phyloP scores from a whole-genome alignment of 2,888 invertebrate species.

The Agriopis marginaria region DNA sequence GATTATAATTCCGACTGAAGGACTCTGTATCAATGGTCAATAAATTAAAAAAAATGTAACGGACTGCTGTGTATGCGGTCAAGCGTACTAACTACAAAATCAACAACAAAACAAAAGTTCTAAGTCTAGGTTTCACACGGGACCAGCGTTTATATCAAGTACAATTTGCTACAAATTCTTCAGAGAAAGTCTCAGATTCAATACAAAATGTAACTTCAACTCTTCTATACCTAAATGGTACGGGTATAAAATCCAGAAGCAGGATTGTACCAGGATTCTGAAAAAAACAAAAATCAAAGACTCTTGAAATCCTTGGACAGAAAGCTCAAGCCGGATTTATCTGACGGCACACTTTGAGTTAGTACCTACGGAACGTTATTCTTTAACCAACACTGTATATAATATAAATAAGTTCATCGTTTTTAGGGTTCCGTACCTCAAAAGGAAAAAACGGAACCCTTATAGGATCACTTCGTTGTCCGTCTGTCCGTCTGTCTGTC shows the following conservation, averaged over 20 bases:
- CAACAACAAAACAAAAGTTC: too few relatives aligned
- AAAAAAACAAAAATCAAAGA: slow-evolving; percentile 31
- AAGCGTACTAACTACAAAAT: too few relatives aligned
- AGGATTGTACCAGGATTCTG: slow-evolving; percentile 11
- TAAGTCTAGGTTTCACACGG: too few relatives aligned
- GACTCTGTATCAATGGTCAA: too few relatives aligned
- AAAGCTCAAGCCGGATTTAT: slow-evolving; percentile 26
- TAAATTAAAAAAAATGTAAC: too few relatives aligned
- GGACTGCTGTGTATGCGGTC: not conserved
- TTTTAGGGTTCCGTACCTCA: too few relatives aligned
- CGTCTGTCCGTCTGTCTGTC: too few relatives aligned
- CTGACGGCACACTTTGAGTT: slow-evolving; percentile 9
- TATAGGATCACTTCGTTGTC: too few relatives aligned
- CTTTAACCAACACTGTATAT: not conserved
- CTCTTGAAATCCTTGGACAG: slow-evolving; percentile 27
- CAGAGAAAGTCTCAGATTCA: not conserved
- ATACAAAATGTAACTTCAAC: slow-evolving; percentile 11
- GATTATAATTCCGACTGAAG: too few relatives aligned
- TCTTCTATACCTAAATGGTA: not conserved
- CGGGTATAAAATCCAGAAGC: slow-evolving; percentile 22
- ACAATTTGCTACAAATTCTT: not conserved
- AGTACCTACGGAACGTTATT: not conserved
- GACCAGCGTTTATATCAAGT: too few relatives aligned
- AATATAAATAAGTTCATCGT: slow-evolving; percentile 3
- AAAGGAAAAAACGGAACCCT: too few relatives aligned